Base-by-base conservation (phyloP, 2,888 invertebrate species). In the Branchellion lobata region DNA sequence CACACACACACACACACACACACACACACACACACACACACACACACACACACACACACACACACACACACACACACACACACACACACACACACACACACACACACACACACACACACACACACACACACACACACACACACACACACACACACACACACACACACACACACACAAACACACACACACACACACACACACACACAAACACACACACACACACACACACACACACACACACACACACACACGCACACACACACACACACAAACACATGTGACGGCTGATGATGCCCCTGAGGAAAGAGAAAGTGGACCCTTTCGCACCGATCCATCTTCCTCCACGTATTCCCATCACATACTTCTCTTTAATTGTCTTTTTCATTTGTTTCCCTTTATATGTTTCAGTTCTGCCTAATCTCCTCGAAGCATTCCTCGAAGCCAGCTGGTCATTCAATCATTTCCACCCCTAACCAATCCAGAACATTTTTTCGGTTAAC, bases 1-100 rank as follows among this genome's bases (percentile, higher is more conserved):
- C 61, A 57, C 61, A 57, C 61, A 57, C 61, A 57, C 61, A 57
- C 61, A 57, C 61, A 57, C 61, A 57, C 61, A 57, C 61, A 57
- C 61, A 57, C 61, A 57, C 61, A 57, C 61, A 57, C 61, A 57
- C 61, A 57, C 61, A 57, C 61, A 57, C 61, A 57, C 61, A 57
- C 61, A 57, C 61, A 57, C 61, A 57, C 61, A 57, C 61, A 57
- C 61, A 57, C 61, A 57, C 61, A 57, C 61, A 57, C 61, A 57
- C 61, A 57, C 61, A 57, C 61, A 57, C 61, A 57, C 61, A 57
- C 61, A 57, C 61, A 57, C 61, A 57, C 61, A 57, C 61, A 57
- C 61, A 57, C 61, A 57, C 61, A 57, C 61, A 57, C 61, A 57
- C 61, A 57, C 61, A 57, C 61, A 57, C 61, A 57, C 61, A 57